Evolutionary conservation across 2,888 invertebrate genomes (phyloP).

Genomic region (Drosophila hawaiiensis): DNA sequence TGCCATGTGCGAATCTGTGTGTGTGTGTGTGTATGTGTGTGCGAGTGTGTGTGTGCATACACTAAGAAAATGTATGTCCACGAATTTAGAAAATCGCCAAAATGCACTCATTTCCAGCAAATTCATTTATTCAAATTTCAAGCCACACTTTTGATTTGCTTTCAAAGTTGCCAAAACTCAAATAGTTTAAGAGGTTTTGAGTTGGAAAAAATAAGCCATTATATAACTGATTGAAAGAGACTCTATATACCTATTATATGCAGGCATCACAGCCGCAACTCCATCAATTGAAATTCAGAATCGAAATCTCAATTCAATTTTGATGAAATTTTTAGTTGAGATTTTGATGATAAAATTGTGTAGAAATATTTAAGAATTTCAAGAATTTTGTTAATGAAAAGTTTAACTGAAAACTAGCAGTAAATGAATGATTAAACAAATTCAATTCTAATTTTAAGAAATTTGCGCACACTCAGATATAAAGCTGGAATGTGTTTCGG

Average conservation of each 20-base stretch:
- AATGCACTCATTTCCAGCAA: neutral
- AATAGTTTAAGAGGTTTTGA: neutral
- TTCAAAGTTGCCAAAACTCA: neutral
- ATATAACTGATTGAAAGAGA: neutral
- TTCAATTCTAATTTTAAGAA: neutral
- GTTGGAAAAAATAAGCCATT: neutral
- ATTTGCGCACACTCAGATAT: neutral
- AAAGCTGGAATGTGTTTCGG: neutral
- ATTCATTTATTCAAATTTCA: neutral
- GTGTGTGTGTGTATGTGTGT: neutral
- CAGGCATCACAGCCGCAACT: neutral
- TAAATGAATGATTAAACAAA: neutral
- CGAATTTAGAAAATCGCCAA: neutral
- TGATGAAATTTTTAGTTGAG: neutral
- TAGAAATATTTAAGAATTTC: too few relatives aligned
- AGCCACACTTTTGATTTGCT: neutral
- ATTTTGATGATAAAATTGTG: too few relatives aligned
- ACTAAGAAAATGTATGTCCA: neutral
- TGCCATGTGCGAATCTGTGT: conserved; percentile 34
- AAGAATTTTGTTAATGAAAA: neutral
- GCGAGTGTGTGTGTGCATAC: neutral
- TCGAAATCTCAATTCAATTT: neutral
- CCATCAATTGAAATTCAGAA: neutral
- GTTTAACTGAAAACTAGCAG: neutral
- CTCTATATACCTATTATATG: neutral